A percentile compares a stretch with the other conserved stretches of the same genome.
phyloP scores from a whole-genome alignment of 2,888 invertebrate species.

The Sipunculus nudus region DNA sequence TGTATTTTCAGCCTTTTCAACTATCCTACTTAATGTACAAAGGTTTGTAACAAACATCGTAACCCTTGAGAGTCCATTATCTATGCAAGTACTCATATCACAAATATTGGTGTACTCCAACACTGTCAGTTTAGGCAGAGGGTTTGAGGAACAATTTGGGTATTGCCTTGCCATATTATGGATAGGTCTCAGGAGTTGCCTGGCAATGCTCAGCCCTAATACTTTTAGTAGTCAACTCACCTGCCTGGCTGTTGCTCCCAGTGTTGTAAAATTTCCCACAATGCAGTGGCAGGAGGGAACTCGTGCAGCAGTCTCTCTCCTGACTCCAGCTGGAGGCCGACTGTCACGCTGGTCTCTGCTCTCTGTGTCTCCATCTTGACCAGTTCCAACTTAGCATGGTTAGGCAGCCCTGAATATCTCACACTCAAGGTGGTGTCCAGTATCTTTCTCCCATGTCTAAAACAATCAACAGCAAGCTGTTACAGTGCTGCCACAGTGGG shows the following conservation, averaged over 20 bases:
- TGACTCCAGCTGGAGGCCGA: conserved; percentile 82
- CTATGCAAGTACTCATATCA: no score
- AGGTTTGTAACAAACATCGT: no score
- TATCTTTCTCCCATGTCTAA: conserved; percentile 79
- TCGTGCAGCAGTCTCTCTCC: conserved; percentile 73
- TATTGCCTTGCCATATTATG: no score
- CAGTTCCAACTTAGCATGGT: conserved; percentile 90
- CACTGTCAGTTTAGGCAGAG: no score
- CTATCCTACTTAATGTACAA: no score
- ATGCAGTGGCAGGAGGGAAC: conserved; percentile 71
- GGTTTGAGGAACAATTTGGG: no score
- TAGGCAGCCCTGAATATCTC: conserved; percentile 86
- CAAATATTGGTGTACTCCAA: no score
- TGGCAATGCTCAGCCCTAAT: no score
- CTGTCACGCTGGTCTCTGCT: conserved; percentile 72
- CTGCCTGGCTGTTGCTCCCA: conserved; percentile 50
- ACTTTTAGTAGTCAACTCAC: conserved; percentile 36
- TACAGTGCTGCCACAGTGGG: neutral
- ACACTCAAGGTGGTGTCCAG: conserved; percentile 81
- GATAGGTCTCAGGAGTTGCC: no score
- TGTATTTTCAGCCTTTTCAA: no score
- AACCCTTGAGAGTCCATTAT: no score
- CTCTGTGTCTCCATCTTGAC: conserved; percentile 69
- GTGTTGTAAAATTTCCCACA: conserved; percentile 72
- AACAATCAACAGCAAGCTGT: conserved; percentile 30